A percentile compares a stretch with the other conserved stretches of the same genome.
These are phyloP conservation scores for Chlorops oryzae DNA, from an alignment of 1,140 invertebrate species.

Conservation along the genomic window DNA sequence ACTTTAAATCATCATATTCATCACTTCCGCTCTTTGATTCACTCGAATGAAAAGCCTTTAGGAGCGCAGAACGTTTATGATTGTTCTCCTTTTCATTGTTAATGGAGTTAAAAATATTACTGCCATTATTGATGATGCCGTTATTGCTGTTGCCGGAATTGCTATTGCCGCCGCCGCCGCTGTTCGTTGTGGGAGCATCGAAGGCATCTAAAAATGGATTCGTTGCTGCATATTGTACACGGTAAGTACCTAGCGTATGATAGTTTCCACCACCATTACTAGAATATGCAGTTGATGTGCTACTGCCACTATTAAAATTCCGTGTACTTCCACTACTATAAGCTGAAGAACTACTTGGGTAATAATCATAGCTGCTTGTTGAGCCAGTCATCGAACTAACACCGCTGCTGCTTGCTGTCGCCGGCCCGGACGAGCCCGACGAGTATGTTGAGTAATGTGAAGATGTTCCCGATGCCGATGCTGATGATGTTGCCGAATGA, in stretches of 20 bases:
- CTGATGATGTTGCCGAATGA: constrained; percentile 25
- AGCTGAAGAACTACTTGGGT: too few relatives aligned
- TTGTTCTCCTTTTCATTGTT: too few relatives aligned
- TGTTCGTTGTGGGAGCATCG: constrained; percentile 20
- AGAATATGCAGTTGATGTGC: constrained; percentile 7
- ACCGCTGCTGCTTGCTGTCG: constrained; percentile 40
- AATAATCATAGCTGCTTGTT: constrained; percentile 45
- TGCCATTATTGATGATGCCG: constrained; percentile 4
- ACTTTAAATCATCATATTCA: constrained; percentile 45
- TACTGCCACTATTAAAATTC: constrained; percentile 2
- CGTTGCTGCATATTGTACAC: constrained; percentile 45
- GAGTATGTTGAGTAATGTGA: constrained; percentile 4
- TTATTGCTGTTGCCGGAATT: constrained; percentile 12
- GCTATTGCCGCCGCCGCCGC: constrained; percentile 9
- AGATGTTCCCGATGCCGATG: background rate
- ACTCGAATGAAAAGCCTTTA: constrained; percentile 37
- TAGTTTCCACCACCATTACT: constrained; percentile 38
- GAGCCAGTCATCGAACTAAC: constrained; percentile 46
- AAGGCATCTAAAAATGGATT: constrained; percentile 46
- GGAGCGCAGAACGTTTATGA: too few relatives aligned
- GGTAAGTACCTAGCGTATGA: constrained; percentile 43
- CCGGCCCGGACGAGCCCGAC: constrained; percentile 17
- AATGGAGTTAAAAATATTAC: too few relatives aligned
- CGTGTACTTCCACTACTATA: too few relatives aligned
- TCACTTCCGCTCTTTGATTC: constrained; percentile 45